These are phyloP conservation scores for Columba livia DNA, from an alignment of 2,113 vertebrate genomes.

Conservation along the genomic window DNA sequence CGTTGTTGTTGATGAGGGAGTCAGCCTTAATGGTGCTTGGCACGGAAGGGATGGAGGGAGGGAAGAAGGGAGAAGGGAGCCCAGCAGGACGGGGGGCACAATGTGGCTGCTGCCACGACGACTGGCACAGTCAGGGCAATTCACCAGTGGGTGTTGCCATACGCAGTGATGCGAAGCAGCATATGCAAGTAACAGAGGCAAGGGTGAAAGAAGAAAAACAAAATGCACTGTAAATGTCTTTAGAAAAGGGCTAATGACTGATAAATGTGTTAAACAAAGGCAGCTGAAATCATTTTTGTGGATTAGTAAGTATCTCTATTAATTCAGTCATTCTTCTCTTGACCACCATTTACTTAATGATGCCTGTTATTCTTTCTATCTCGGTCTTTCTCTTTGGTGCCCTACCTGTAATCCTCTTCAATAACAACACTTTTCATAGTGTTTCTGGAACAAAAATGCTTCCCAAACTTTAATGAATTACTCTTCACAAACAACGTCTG, in stretches of 20 bases:
- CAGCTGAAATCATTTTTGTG: neutral
- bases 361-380: constrained; percentile 1
- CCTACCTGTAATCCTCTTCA: neutral
- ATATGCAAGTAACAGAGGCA: constrained; percentile 51
- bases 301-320: neutral
- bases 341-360: neutral
- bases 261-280: neutral
- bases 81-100: neutral
- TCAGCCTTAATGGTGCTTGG: constrained; percentile 66
- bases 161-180: constrained; percentile 46
- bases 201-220: constrained; percentile 3
- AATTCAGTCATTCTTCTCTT: neutral
- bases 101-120: constrained; percentile 42
- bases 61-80: neutral
- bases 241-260: neutral
- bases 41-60: neutral
- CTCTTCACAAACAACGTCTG: neutral
- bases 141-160: constrained; percentile 52
- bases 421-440: neutral
- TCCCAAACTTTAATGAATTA: neutral
- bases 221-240: neutral
- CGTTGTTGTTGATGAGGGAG: constrained; percentile 67
- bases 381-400: neutral
- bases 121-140: constrained; percentile 45
- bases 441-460: neutral